Evolutionary conservation across 2,113 vertebrate genomes (phyloP), one percentile per base, ranked within the genome.

Genomic region (Microtus oregoni): DNA sequence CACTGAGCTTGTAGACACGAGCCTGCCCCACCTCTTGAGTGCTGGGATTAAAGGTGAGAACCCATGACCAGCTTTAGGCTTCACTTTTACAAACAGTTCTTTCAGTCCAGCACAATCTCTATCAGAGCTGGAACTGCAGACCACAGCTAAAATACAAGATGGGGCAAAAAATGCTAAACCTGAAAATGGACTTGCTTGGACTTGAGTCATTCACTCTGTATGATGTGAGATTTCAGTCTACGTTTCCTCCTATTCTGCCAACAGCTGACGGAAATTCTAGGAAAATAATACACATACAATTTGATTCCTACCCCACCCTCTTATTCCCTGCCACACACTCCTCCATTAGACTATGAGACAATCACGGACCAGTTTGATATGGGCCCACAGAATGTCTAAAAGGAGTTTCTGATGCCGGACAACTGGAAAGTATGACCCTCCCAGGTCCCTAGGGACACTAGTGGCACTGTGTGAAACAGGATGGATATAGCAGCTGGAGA

Each of bases 241-340:
- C 83, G 65, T 77, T 97, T 94, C 90, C 85, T 93, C 70, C 86
- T 96, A 97, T 93, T 96, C 90, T 95, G 73, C 92, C 97, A 91
- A 92, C 77, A 88, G 38, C 0, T 81, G 58, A 92, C 2, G 92
- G 78, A 96, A 95, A 95, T 89, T 83, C 76, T 91, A 52, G 63
- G 81, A 96, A 96, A 96, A 92, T 22, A 93, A 95, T 61, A 90
- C 72, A 88, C 35, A 86, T 9, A 30, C 58, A 93, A 41, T 92
- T 58, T 58, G 41, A 73, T 91, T 91, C 61, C 88, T 47, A 93
- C 70, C 30, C 75, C 26, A 90, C 35, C 55, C 81, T 68, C 10
- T 65, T 6, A 28, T 11, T 78, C 61, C 82, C 89, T 72, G 15
- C 76, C n/a, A 26, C 68, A 32, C 41, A 41, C 41, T 55, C n/a